Percentiles rank a stretch among this genome's conserved stretches.
Conservation (phyloP, 2,797 vertebrate species). For the Coranthus polyacanthus region DNA sequence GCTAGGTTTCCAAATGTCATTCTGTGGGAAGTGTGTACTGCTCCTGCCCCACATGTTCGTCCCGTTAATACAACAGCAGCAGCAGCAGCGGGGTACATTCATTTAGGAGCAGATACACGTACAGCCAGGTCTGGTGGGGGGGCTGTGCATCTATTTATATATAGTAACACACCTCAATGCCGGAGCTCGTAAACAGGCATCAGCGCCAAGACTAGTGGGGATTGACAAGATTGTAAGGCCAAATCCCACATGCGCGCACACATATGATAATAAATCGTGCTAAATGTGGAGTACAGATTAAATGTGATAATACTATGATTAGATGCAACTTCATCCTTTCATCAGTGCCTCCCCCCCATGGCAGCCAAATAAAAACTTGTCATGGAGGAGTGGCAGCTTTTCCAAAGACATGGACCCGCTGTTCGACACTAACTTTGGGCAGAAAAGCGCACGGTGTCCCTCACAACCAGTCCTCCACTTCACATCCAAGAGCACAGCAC, state of each 20-base stretch:
- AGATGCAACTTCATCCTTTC: slow-evolving; percentile 10
- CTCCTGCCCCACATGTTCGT: slow-evolving; percentile 45
- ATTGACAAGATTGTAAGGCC: slow-evolving; percentile 24
- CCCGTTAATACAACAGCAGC: slow-evolving; percentile 46
- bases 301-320: slow-evolving; percentile 19
- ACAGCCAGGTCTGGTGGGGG: slow-evolving; percentile 10
- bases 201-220: slow-evolving; percentile 29
- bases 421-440: slow-evolving; percentile 32
- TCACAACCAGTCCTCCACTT: slow-evolving; percentile 13
- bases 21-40: slow-evolving; percentile 60
- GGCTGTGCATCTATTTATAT: slow-evolving; percentile 39
- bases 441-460: slow-evolving; percentile 22
- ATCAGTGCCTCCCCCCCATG: neutral
- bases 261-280: slow-evolving; percentile 28
- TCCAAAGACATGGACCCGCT: slow-evolving; percentile 9
- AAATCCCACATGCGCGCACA: neutral
- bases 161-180: slow-evolving; percentile 29
- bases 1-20: slow-evolving; percentile 80
- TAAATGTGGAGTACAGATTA: slow-evolving; percentile 35
- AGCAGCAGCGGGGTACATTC: slow-evolving; percentile 33
- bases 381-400: slow-evolving; percentile 8
- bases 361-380: slow-evolving; percentile 8
- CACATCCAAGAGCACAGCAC: slow-evolving; percentile 27
- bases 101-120: slow-evolving; percentile 31
- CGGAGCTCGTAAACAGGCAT: slow-evolving; percentile 37